Evolutionary conservation across 1,140 invertebrate genomes (phyloP).

Genomic region (Luehdorfia chinensis): DNA sequence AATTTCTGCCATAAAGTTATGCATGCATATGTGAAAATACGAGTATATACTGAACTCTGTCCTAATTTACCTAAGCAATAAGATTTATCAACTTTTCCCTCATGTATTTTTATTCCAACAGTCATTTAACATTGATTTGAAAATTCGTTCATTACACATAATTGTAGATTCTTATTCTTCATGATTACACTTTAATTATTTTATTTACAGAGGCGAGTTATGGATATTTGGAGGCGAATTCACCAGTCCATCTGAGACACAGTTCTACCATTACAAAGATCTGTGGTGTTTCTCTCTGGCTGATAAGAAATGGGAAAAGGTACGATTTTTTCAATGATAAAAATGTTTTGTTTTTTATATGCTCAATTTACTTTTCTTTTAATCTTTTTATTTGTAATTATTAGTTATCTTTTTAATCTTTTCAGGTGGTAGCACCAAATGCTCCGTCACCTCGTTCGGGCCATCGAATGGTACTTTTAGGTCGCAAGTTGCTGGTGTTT

Average conservation of each 20-base stretch:
- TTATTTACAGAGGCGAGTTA: conserved; percentile 80
- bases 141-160: no score
- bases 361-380: no score
- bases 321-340: conserved; percentile 47
- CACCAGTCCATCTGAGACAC: conserved; percentile 91
- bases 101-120: neutral
- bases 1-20: no score
- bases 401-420: neutral
- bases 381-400: conserved; percentile 1
- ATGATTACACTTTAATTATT: no score
- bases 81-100: neutral
- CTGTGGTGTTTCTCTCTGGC: conserved; percentile 90
- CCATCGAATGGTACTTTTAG: conserved; percentile 88
- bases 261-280: conserved; percentile 97
- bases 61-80: conserved; percentile 10
- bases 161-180: no score
- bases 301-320: conserved; percentile 93
- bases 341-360: no score
- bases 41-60: no score
- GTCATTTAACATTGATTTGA: no score
- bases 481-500: conserved; percentile 91
- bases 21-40: no score
- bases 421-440: conserved; percentile 78
- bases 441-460: conserved; percentile 92
- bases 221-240: conserved; percentile 97